Percentiles rank a stretch among this genome's conserved stretches.
phyloP scores from a whole-genome alignment of 2,113 vertebrate genomes.

The Neolamprologus cancellatus region DNA sequence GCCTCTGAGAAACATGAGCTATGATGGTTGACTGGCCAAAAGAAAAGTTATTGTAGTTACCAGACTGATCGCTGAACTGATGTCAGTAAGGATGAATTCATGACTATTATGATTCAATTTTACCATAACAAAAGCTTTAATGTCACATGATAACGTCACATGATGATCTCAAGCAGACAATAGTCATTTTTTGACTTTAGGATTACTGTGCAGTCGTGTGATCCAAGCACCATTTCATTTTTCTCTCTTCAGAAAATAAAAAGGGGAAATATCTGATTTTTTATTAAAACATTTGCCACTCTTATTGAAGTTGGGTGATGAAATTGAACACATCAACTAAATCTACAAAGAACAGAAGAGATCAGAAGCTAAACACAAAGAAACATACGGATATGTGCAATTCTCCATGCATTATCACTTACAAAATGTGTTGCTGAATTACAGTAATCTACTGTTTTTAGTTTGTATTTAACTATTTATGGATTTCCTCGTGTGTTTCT shows the following conservation, averaged over 20 bases:
- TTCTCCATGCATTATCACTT: not conserved
- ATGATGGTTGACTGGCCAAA: slow-evolving; percentile 6
- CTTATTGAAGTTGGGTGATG: not conserved
- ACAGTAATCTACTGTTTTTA: not conserved
- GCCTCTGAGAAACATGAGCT: not conserved
- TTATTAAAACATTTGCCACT: not conserved
- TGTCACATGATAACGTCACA: not conserved
- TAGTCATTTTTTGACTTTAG: not conserved
- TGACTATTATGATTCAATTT: not conserved
- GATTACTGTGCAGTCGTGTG: not conserved
- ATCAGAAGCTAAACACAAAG: not conserved
- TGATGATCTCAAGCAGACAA: not conserved
- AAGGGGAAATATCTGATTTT: not conserved
- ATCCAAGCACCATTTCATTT: not conserved
- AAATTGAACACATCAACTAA: not conserved
- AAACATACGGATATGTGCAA: accelerated
- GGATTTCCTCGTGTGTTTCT: not conserved
- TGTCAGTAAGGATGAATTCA: not conserved
- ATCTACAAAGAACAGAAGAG: not conserved
- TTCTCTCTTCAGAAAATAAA: not conserved
- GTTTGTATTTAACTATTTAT: not conserved
- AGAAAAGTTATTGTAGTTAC: not conserved
- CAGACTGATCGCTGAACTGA: not conserved
- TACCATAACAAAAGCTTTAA: not conserved
- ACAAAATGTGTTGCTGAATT: not conserved